A percentile compares a stretch with the other conserved stretches of the same genome.
These are phyloP conservation scores for Agapornis roseicollis DNA, from an alignment of 2,113 vertebrate species.

Conservation along the genomic window DNA sequence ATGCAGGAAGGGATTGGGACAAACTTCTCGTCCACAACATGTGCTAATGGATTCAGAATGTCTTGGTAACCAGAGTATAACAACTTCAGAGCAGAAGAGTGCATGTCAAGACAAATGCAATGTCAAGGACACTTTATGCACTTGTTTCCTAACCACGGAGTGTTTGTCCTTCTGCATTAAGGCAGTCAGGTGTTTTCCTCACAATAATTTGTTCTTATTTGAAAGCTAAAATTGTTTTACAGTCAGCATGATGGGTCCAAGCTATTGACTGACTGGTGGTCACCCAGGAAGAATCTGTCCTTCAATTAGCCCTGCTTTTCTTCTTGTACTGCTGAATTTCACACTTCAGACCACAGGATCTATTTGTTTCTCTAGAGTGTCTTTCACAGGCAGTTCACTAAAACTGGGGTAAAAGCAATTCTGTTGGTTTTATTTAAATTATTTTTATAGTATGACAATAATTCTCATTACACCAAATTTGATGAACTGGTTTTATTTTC, in stretches of 20 bases:
- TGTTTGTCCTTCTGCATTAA: not conserved
- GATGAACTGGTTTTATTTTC: constrained; percentile 51
- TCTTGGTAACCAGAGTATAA: not conserved
- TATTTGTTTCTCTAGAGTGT: not conserved
- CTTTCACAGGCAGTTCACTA: not conserved
- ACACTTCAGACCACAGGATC: not conserved
- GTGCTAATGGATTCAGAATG: constrained; percentile 4
- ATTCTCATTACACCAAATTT: constrained; percentile 50
- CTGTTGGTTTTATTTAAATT: constrained; percentile 46
- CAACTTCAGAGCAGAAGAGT: not conserved
- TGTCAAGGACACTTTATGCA: not conserved
- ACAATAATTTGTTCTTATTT: not conserved
- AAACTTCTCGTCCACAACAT: not conserved
- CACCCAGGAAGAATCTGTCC: constrained; percentile 4
- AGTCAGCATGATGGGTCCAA: not conserved
- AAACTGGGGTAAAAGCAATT: constrained; percentile 25
- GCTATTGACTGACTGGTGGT: constrained; percentile 1
- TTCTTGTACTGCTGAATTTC: not conserved
- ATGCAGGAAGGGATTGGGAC: not conserved
- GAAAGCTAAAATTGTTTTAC: constrained; percentile 11
- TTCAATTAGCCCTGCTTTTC: not conserved
- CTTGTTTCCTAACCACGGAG: not conserved
- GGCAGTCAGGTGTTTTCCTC: not conserved
- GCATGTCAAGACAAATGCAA: not conserved
- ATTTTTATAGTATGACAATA: constrained; percentile 52